Base-by-base conservation (phyloP, 2,113 vertebrate species). In the Spermophilus dauricus region DNA sequence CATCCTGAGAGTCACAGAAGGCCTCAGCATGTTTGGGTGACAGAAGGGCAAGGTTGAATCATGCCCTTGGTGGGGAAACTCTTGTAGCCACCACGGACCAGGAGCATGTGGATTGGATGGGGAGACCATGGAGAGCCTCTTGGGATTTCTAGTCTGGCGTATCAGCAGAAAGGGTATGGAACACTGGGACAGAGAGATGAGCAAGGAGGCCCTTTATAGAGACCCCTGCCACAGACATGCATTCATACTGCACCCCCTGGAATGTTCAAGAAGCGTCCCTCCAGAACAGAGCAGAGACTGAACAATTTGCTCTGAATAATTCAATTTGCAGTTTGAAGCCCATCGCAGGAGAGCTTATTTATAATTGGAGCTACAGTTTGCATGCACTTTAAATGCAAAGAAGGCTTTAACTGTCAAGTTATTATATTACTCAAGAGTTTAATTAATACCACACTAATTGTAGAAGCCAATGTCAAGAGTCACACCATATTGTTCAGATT, bases 361-460 rank as follows among this genome's bases (percentile, higher is more conserved):
- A 98, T 98, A 98, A 98, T 96, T 97, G 97, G 95, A 98, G 97
- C 92, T 98, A 96, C 97, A 98, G 96, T 97, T 90, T 98, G 96
- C 67, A 97, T 92, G 97, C 93, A 98, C 98, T 98, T 99, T 98
- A 98, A 98, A 98, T 98, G 97, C 97, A 98, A 98, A 98, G 95
- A 98, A 97, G 98, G 78, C 98, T 98, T 95, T 98, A 98, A 98
- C 97, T 98, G 92, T 98, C 97, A 98, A 98, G 98, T 98, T 98
- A 97, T 98, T 98, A 91, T 97, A 97, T 98, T 98, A 98, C 96
- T 98, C 51, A 84, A 98, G 98, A 98, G 97, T 98, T 98, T 99
- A 98, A 99, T 98, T 99, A 99, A 99, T 99, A 98, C 98, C 98
- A 98, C 84, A 97, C 95, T 98, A 98, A 98, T 98, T 98, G 96